Evolutionary conservation across 2,113 vertebrate species (phyloP).

Genomic region (Odontophorus gujanensis): DNA sequence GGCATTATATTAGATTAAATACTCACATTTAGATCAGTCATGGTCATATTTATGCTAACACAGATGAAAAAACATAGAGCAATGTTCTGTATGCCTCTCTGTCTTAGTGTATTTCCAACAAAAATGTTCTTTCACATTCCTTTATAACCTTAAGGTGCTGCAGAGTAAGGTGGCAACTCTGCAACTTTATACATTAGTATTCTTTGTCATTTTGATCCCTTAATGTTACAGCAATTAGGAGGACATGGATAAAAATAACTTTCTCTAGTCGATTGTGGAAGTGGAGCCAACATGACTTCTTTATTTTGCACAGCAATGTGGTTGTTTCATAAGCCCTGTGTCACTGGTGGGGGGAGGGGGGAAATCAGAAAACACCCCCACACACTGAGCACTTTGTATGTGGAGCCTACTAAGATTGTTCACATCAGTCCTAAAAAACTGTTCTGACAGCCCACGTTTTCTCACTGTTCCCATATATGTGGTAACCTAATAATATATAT

Average conservation of each 20-base stretch:
- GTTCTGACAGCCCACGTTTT: background rate
- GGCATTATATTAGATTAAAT: background rate
- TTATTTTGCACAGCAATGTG: rapidly evolving
- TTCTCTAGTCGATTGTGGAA: background rate
- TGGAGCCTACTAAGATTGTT: background rate
- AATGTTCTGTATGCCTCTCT: background rate
- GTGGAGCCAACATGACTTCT: rapidly evolving
- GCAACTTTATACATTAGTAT: background rate
- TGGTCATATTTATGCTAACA: rapidly evolving
- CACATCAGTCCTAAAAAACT: background rate
- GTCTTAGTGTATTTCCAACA: background rate
- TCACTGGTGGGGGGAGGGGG: too few species aligned
- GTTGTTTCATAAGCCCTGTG: background rate
- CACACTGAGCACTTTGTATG: background rate
- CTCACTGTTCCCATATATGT: background rate
- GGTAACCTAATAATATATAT: background rate
- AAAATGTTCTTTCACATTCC: background rate
- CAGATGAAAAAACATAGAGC: background rate
- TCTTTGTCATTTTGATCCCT: background rate
- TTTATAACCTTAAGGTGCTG: background rate
- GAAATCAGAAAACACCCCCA: background rate
- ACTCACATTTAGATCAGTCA: background rate
- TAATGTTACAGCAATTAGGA: background rate
- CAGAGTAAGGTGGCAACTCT: background rate
- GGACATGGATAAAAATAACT: background rate